Evolutionary conservation across 2,797 vertebrate species (phyloP).

Genomic region (Trachurus trachurus): DNA sequence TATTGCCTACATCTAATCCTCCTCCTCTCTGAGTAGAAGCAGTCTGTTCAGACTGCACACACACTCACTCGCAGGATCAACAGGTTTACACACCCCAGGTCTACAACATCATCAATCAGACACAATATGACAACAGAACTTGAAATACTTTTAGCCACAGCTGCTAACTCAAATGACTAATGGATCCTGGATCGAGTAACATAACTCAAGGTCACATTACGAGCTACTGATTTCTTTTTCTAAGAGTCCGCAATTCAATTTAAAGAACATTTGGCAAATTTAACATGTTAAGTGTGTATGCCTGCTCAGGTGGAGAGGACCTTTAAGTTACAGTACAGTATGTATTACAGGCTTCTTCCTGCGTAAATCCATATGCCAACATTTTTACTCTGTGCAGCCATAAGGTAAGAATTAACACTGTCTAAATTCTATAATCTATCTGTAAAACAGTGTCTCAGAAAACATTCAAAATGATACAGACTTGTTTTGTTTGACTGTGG

Average conservation of each 20-base stretch:
- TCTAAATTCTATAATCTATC: not conserved
- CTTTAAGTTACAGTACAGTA: not conserved
- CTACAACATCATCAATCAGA: not conserved
- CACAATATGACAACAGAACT: not conserved
- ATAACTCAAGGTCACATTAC: not conserved
- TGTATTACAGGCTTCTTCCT: not conserved
- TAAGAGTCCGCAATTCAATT: not conserved
- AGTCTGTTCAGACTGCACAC: not conserved
- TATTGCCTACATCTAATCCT: not conserved
- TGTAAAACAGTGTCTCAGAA: not conserved
- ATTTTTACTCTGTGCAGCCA: not conserved
- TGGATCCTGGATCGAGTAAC: not conserved
- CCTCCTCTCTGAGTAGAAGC: not conserved
- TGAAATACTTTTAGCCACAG: not conserved
- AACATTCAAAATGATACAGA: not conserved
- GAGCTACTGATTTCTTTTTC: not conserved
- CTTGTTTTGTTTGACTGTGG: not conserved
- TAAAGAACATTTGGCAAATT: too few relatives aligned
- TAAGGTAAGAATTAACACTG: too few relatives aligned
- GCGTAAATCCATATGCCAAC: not conserved
- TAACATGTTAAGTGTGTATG: not conserved
- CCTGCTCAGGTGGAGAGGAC: not conserved
- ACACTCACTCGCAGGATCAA: not conserved
- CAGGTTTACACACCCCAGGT: not conserved
- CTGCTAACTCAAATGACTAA: not conserved